These are phyloP conservation scores for Sebastes fasciatus DNA, from an alignment of 2,113 vertebrate genomes.

Conservation along the genomic window DNA sequence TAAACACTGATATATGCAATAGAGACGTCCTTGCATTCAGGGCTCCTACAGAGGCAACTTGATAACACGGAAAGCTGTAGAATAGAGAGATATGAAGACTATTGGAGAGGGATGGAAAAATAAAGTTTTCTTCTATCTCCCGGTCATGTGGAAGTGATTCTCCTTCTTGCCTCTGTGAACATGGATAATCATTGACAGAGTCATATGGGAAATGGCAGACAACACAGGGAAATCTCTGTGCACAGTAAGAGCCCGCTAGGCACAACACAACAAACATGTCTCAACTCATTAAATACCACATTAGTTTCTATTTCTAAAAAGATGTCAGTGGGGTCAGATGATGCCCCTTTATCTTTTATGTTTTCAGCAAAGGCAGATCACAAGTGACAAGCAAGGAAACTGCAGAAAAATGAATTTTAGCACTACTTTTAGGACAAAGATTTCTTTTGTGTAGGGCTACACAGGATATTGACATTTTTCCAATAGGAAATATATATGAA, in stretches of 20 bases:
- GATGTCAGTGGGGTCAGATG: background rate
- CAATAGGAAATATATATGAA: background rate
- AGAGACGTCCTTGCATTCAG: background rate
- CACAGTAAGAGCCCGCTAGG: conserved; percentile 12
- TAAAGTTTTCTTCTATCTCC: conserved; percentile 20
- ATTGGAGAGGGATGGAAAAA: conserved; percentile 9
- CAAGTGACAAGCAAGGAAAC: background rate
- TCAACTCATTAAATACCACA: conserved; percentile 30
- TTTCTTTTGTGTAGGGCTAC: background rate
- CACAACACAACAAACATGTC: conserved; percentile 40
- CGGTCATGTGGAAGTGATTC: conserved; percentile 56
- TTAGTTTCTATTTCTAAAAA: conserved; percentile 15
- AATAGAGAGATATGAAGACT: background rate
- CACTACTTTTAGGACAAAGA: background rate
- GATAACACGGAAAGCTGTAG: conserved; percentile 26
- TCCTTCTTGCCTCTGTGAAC: conserved; percentile 44
- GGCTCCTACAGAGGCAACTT: background rate
- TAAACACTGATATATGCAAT: background rate
- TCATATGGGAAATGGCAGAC: conserved; percentile 33
- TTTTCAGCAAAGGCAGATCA: background rate
- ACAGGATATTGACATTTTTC: background rate
- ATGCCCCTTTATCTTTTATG: background rate
- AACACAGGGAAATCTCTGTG: conserved; percentile 18
- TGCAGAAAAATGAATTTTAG: background rate
- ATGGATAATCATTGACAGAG: conserved; percentile 63